Base-by-base conservation (phyloP, 2,888 invertebrate species). In the Nomada ferruginata region DNA sequence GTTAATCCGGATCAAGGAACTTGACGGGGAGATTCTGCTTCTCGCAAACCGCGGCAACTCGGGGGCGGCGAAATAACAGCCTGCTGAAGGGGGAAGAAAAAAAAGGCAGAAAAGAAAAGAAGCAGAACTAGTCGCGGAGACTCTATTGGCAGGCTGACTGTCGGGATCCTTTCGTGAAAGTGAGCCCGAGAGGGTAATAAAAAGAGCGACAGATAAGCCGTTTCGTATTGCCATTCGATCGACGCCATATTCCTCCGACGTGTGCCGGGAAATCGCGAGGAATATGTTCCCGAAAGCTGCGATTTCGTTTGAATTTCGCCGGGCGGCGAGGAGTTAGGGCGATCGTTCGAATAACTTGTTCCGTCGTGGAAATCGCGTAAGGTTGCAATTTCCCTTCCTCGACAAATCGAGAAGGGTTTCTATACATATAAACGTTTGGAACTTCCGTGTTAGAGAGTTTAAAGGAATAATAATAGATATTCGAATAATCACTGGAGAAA, bases 111-210 rank as follows among this genome's bases (percentile, higher is more conserved):
- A 53, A 47, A 50, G 29, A 18, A 42, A 50, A 42, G 59, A 76
- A 42, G 53, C 36, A 50, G 63, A 70, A 73, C 72, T 63, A 64
- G 76, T 68, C 63, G 80, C 63, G 74, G 79, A 76, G 86, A 85
- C 85, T 82, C 83, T 78, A 86, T 86, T 82, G 85, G 68, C 72
- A 72, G 78, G 76, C 79, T 64, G 79, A 68, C 72, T 74, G 81
- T 82, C 78, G 79, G 79, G 83, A 84, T 87, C 75, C 71, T 83
- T 81, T 85, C 84, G 79, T 85, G 87, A 90, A 90, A 90, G 90
- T 87, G 89, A 89, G 80, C 89, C 88, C 87, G 82, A 69, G 87
- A 88, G 87, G 81, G 84, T 90, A 89, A 90, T 91, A 90, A 91
- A 90, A 87, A 83, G 88, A 85, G 65, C 82, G 81, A 76, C 81